Evolutionary conservation across 2,888 invertebrate genomes (phyloP).

Genomic region (Invenusta paracnida): DNA sequence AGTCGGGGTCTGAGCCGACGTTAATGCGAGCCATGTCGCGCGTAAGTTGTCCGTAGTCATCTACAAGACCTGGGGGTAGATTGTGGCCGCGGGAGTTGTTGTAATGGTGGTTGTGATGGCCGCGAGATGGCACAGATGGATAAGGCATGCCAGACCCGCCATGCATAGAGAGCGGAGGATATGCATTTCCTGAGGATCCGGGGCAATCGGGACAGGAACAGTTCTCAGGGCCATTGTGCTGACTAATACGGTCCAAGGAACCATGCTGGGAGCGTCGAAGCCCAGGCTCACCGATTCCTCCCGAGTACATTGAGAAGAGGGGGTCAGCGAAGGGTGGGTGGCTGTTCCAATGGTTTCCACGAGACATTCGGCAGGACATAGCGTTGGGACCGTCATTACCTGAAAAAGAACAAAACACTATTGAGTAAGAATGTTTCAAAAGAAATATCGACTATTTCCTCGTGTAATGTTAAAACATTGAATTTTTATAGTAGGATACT

Average conservation of each 20-base stretch:
- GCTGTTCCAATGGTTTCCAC: neutral
- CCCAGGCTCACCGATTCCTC: neutral
- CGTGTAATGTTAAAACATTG: too few relatives aligned
- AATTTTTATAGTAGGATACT: too few relatives aligned
- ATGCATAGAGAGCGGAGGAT: neutral
- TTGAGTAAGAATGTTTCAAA: neutral
- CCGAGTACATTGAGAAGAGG: neutral
- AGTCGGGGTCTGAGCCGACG: neutral
- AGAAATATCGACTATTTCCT: too few relatives aligned
- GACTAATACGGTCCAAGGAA: neutral
- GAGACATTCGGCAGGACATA: neutral
- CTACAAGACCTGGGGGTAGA: too few relatives aligned
- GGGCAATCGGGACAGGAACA: neutral
- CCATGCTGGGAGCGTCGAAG: constrained; percentile 1
- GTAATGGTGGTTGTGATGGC: neutral
- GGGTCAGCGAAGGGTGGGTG: constrained; percentile 12
- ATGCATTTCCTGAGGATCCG: neutral
- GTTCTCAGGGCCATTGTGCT: neutral
- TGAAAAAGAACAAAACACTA: neutral
- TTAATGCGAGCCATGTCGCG: constrained; percentile 5
- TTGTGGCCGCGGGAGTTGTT: too few relatives aligned
- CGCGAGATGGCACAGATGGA: neutral
- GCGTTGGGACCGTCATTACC: neutral
- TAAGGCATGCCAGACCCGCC: neutral
- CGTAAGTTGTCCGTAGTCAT: neutral